A percentile compares a stretch with the other conserved stretches of the same genome.
phyloP scores from a whole-genome alignment of 2,113 vertebrate genomes.

The Menura novaehollandiae region DNA sequence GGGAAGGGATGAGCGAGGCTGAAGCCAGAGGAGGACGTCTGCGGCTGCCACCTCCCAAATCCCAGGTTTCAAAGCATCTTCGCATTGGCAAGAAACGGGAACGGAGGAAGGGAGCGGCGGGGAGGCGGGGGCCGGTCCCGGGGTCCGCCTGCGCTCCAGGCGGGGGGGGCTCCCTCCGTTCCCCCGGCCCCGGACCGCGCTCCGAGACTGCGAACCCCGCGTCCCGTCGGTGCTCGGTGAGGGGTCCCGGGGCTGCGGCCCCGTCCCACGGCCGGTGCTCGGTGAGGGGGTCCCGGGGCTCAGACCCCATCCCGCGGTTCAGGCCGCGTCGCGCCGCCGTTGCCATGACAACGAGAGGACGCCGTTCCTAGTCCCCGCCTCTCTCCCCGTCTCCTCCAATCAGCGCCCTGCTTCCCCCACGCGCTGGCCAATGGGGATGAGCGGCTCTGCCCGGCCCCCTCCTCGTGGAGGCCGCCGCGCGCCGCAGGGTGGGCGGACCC shows the following conservation, averaged over 20 bases:
- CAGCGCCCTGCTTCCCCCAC: fast-evolving
- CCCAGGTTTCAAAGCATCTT: not conserved
- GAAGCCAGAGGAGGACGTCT: not conserved
- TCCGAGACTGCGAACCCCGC: not conserved
- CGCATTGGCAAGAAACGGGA: not conserved
- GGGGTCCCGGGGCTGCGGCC: not conserved
- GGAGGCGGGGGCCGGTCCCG: too few species aligned
- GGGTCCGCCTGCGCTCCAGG: not conserved
- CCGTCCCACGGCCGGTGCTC: too few species aligned
- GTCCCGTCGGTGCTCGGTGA: too few species aligned
- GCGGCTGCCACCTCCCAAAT: not conserved
- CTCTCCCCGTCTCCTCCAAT: fast-evolving
- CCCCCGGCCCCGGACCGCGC: too few species aligned
- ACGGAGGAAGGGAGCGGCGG: not conserved
- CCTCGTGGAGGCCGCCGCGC: not conserved
- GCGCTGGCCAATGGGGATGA: not conserved
- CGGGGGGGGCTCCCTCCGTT: too few species aligned
- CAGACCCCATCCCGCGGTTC: not conserved
- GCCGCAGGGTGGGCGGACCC: fast-evolving
- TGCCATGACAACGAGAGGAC: not conserved
- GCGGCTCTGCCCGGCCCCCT: fast-evolving
- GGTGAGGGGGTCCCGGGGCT: not conserved
- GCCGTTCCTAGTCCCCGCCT: not conserved
- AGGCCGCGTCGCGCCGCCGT: not conserved
- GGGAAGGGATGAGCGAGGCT: not conserved